phyloP scores from a whole-genome alignment of 1,140 invertebrate genomes.

The Dolichoris vasculosae region DNA sequence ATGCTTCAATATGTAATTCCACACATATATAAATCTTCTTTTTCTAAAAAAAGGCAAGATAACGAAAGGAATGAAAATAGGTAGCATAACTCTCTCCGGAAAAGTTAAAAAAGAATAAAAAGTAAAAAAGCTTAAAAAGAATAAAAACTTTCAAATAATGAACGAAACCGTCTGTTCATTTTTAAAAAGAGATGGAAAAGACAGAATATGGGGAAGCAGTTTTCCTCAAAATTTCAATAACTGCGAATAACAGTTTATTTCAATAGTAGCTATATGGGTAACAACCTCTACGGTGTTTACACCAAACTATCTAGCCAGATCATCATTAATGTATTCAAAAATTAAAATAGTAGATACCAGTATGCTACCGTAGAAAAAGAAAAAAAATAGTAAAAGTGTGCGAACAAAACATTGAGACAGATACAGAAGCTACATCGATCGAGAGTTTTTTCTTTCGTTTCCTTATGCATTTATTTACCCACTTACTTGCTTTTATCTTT shows the following conservation, averaged over 20 bases:
- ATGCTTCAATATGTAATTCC: no score
- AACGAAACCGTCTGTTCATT: conserved; percentile 32
- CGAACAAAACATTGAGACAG: conserved; percentile 45
- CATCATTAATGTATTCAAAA: conserved; percentile 48
- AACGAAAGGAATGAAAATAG: neutral
- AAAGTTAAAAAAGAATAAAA: neutral
- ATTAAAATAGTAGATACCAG: conserved; percentile 49
- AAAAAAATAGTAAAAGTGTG: neutral
- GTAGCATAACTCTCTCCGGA: neutral
- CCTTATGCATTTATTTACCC: conserved; percentile 39
- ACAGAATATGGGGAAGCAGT: neutral
- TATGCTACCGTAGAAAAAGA: neutral
- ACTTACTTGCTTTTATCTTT: conserved; percentile 19
- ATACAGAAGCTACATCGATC: conserved; percentile 33
- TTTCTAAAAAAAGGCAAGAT: neutral
- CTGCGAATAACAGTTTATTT: no score
- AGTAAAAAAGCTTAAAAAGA: neutral
- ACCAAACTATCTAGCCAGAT: neutral
- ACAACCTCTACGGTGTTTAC: neutral
- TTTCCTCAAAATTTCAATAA: conserved; percentile 50
- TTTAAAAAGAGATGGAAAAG: conserved; percentile 6
- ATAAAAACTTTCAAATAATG: neutral
- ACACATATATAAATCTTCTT: neutral
- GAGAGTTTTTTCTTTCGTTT: conserved; percentile 42
- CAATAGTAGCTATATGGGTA: neutral